Evolutionary conservation across 2,888 invertebrate species (phyloP), one percentile per base, ranked within the genome.

Genomic region (Yponomeuta plumbellus): DNA sequence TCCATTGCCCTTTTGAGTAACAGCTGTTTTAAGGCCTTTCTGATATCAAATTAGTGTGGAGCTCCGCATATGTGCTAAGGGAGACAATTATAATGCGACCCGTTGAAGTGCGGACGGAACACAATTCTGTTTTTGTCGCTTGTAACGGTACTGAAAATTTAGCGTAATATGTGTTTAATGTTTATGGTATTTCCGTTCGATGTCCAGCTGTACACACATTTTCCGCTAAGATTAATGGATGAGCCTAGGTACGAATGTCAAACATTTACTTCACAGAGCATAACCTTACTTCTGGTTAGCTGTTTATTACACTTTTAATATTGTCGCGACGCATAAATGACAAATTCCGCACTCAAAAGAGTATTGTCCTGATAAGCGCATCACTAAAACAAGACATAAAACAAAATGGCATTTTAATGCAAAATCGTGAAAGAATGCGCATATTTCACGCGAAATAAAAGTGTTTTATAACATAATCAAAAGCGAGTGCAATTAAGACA

Each of bases 361-460:
- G 23, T 58, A 58, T 58, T 20, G 58, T 26, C 23, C 59, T 61
- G 61, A 61, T 34, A 61, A n/a, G n/a, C 17, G 4, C 26, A n/a
- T 17, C 26, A 26, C 61, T 61, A 26, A 61, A 61, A 61, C 44
- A 34, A 61, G 13, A 34, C n/a, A 5, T 64, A 26, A 56, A 64
- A 56, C 56, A 23, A 56, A 26, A 64, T 56, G 34, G 23, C 23
- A 64, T 63, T 63, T 63, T 44, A 63, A 21, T 44, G 11, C 44
- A 13, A 63, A 63, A 44, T 21, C 63, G 63, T 63, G 40, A 22
- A 22, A 44, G 63, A 63, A 63, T 63, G 63, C 44, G 21, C 63
- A 63, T 63, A 44, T 21, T 44, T 44, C 26, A 21, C 20, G 0
- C 23, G 23, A 59, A 59, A 59, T 59, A 59, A 59, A 59, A 59